Evolutionary conservation across 2,797 vertebrate species (phyloP), one percentile per base, ranked within the genome.

Genomic region (Apogon hyalosoma): DNA sequence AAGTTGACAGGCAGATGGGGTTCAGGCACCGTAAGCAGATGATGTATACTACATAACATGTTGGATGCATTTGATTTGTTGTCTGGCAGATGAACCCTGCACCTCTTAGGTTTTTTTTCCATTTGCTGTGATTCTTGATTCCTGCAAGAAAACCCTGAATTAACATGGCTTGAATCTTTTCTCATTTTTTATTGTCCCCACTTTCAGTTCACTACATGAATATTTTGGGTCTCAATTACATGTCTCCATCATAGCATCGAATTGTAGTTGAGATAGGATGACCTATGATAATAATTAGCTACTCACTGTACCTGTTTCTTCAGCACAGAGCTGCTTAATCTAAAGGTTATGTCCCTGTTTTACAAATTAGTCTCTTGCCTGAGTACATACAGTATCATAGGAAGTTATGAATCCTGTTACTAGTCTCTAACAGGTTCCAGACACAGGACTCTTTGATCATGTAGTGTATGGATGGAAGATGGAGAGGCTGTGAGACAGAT

Each of bases 71-170:
- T 87, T 82, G 73, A 71, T 81, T 82, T 73, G 55, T 59, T 67
- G 61, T 80, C 68, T 75, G 61, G 56, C 60, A 70, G 58, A 76
- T 55, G 49, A 85, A 81, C 60, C 75, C 79, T 71, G 54, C 73
- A 64, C 31, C 48, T 61, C 50, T 33, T 62, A 52, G 49, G 21
- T 39, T 63, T 46, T 62, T 69, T 69, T 31, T 64, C 1, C 60
- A 78, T 85, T 88, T 89, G 85, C 80, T 90, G 81, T 87, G 69
- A 79, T 84, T 79, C 54, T 86, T 83, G 43, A 76, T 78, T 73
- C 65, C 71, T 82, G 63, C 64, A 84, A 87, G 62, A 75, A 75
- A 77, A 21, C 3, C 33, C 46, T 61, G 73, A 83, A 78, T 77
- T 77, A 72, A 80, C 49, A 69, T 79, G 54, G 74, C 77, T 85